phyloP scores from a whole-genome alignment of 2,113 vertebrate genomes.

The Tragelaphus scriptus region DNA sequence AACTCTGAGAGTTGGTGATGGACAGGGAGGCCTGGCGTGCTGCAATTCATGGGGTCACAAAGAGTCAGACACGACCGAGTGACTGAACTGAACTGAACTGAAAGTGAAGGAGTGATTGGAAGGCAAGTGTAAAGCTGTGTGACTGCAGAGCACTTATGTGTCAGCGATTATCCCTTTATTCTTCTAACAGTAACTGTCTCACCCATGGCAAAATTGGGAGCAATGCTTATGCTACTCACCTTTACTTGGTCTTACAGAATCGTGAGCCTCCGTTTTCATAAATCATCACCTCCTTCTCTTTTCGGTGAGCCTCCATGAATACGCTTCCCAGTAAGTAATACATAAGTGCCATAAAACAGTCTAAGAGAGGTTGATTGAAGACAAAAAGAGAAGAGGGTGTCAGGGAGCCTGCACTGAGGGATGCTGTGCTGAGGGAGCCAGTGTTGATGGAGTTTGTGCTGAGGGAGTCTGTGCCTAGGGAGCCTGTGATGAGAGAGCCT shows the following conservation, averaged over 20 bases:
- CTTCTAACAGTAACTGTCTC: neutral
- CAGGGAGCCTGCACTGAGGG: neutral
- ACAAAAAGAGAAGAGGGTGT: neutral
- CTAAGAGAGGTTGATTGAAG: neutral
- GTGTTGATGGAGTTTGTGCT: rapidly evolving
- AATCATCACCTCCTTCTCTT: neutral
- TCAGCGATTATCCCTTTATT: rapidly evolving
- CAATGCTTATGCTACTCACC: no score
- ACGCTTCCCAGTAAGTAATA: neutral
- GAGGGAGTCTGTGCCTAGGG: no score
- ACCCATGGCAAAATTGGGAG: neutral
- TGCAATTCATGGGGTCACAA: no score
- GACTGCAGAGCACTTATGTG: rapidly evolving
- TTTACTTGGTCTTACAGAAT: neutral
- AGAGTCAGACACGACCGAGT: no score
- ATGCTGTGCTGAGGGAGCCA: rapidly evolving
- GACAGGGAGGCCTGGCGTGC: no score
- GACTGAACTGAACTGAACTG: no score
- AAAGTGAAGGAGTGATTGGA: neutral
- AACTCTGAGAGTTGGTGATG: no score
- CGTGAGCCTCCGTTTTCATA: neutral
- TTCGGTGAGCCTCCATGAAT: no score
- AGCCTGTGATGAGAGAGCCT: no score
- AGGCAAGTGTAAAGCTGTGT: neutral
- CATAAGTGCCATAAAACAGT: no score